Conservation (phyloP, 2,888 invertebrate genomes). For the Prosapia bicincta region DNA sequence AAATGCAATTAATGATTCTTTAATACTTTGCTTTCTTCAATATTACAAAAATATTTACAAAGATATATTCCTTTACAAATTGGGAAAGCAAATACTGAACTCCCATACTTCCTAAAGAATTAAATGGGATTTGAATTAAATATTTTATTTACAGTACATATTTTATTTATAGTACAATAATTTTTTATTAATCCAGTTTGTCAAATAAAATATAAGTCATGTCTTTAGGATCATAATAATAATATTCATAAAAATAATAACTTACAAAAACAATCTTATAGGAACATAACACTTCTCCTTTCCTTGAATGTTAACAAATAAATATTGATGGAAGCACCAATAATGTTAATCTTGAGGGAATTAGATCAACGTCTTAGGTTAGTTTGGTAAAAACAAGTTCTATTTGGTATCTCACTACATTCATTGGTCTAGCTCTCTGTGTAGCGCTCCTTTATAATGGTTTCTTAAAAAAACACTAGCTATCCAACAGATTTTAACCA, state of each 20-base stretch:
- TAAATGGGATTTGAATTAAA: no score
- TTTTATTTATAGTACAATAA: neutral
- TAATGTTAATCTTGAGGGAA: neutral
- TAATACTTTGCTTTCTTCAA: no score
- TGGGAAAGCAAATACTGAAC: no score
- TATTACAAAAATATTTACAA: no score
- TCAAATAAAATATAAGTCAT: neutral
- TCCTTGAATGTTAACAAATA: neutral
- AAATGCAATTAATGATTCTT: no score
- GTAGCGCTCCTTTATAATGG: no score
- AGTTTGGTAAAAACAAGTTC: neutral
- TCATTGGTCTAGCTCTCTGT: no score
- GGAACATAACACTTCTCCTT: neutral
- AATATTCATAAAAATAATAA: neutral
- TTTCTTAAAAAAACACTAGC: neutral
- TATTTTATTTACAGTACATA: no score
- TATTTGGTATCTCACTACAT: neutral
- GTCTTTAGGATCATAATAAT: neutral
- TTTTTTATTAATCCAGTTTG: neutral
- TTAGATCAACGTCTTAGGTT: neutral
- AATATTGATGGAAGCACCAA: neutral
- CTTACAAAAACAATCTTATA: neutral
- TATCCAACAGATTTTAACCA: neutral
- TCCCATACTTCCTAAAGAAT: no score
- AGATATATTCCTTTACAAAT: no score